Percentiles rank a stretch among this genome's conserved stretches.
These are phyloP conservation scores for Callithrix jacchus DNA, from an alignment of 2,113 vertebrate genomes.

Conservation along the genomic window DNA sequence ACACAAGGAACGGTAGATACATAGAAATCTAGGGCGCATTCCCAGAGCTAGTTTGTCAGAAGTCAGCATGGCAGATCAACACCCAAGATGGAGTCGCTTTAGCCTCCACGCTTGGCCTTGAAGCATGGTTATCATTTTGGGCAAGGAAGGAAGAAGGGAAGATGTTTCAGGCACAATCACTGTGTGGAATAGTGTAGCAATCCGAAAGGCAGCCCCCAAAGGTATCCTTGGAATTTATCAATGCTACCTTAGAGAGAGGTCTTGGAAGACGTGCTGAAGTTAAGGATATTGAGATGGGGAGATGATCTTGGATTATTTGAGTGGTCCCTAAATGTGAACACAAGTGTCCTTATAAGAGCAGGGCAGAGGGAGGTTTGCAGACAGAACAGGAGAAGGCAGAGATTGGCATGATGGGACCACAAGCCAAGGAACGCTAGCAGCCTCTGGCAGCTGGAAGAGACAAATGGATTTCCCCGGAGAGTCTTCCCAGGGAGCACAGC, in stretches of 20 bases:
- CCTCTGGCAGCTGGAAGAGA: not conserved
- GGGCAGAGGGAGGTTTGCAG: not conserved
- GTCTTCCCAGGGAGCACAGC: no score
- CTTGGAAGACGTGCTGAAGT: not conserved
- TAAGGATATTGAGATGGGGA: not conserved
- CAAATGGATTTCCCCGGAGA: no score
- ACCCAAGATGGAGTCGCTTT: no score
- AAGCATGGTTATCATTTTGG: not conserved
- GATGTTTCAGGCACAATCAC: not conserved
- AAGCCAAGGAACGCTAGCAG: not conserved
- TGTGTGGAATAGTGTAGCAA: not conserved
- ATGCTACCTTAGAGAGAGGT: not conserved
- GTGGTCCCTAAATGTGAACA: not conserved
- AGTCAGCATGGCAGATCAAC: no score
- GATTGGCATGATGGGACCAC: accelerated
- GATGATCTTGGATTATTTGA: not conserved
- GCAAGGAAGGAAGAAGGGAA: not conserved
- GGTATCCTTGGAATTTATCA: not conserved
- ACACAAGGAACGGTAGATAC: no score
- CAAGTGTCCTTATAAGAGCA: not conserved
- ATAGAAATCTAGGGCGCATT: no score
- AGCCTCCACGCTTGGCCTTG: not conserved
- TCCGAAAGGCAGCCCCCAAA: not conserved
- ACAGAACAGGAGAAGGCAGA: not conserved
- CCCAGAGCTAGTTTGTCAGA: no score